A percentile compares a stretch with the other conserved stretches of the same genome.
These are phyloP conservation scores for Trachelus stipa DNA, from an alignment of 2,888 invertebrate genomes.

Conservation along the genomic window DNA sequence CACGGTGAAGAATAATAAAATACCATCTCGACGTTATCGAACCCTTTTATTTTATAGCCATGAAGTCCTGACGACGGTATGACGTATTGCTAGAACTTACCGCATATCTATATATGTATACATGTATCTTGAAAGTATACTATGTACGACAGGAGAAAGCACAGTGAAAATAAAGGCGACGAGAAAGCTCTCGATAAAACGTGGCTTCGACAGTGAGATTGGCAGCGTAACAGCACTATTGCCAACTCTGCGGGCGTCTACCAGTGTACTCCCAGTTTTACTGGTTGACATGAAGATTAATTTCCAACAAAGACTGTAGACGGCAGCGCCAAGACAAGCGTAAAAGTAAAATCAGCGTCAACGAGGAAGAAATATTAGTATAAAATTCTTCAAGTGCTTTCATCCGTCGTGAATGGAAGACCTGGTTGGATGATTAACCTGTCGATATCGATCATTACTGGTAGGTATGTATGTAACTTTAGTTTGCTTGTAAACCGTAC, in stretches of 20 bases:
- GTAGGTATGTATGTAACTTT: neutral
- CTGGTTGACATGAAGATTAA: neutral
- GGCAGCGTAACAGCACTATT: neutral
- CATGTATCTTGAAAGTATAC: constrained; percentile 5
- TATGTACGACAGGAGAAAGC: neutral
- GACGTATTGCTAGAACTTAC: neutral
- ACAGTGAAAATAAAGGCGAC: neutral
- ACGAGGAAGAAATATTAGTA: neutral
- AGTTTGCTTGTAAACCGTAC: neutral
- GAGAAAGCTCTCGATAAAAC: neutral
- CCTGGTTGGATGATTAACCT: neutral
- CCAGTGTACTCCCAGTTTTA: neutral
- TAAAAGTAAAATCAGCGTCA: neutral
- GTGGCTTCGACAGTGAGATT: neutral
- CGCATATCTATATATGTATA: neutral
- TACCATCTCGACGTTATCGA: neutral
- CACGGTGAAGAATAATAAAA: neutral
- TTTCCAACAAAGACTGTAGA: neutral
- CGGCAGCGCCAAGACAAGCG: neutral
- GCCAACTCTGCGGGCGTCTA: neutral
- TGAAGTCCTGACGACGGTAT: neutral
- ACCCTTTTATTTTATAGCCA: neutral
- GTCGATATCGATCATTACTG: neutral
- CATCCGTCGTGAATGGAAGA: neutral
- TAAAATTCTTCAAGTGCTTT: neutral